Evolutionary conservation across 2,888 invertebrate species (phyloP).

Genomic region (Diploptera punctata): DNA sequence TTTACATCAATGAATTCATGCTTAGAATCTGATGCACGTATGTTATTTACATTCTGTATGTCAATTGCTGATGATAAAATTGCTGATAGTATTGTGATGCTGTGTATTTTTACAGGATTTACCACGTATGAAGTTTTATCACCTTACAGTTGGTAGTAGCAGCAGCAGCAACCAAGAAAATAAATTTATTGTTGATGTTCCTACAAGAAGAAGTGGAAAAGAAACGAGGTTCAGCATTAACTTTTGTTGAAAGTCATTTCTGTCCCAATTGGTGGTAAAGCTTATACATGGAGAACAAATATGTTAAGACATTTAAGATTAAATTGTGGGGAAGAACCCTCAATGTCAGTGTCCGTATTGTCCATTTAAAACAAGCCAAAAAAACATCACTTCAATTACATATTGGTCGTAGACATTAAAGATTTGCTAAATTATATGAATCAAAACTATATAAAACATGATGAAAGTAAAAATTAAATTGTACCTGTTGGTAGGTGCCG

Average conservation of each 20-base stretch:
- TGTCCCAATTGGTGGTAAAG: background rate
- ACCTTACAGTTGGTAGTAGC: too few species aligned
- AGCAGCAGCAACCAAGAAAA: background rate
- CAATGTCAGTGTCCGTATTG: conserved; percentile 47
- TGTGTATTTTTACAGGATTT: background rate
- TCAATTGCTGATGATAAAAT: too few species aligned
- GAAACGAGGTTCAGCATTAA: background rate
- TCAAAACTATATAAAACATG: too few species aligned
- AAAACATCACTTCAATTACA: conserved; percentile 28
- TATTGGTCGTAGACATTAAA: conserved; percentile 3
- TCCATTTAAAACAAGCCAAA: conserved; percentile 37
- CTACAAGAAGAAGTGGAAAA: background rate
- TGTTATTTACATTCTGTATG: too few species aligned
- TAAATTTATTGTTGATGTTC: background rate
- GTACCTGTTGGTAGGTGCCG: too few species aligned
- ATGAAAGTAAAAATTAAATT: too few species aligned
- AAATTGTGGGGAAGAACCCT: conserved; percentile 50
- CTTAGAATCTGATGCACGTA: too few species aligned
- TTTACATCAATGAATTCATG: too few species aligned
- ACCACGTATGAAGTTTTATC: background rate
- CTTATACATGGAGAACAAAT: conserved; percentile 5
- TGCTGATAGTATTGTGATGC: too few species aligned
- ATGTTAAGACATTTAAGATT: conserved; percentile 50
- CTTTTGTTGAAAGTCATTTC: background rate
- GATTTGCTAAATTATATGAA: conserved; percentile 13